A percentile compares a stretch with the other conserved stretches of the same genome.
These are phyloP conservation scores for Molanna angustata DNA, from an alignment of 2,888 invertebrate species.

Conservation along the genomic window DNA sequence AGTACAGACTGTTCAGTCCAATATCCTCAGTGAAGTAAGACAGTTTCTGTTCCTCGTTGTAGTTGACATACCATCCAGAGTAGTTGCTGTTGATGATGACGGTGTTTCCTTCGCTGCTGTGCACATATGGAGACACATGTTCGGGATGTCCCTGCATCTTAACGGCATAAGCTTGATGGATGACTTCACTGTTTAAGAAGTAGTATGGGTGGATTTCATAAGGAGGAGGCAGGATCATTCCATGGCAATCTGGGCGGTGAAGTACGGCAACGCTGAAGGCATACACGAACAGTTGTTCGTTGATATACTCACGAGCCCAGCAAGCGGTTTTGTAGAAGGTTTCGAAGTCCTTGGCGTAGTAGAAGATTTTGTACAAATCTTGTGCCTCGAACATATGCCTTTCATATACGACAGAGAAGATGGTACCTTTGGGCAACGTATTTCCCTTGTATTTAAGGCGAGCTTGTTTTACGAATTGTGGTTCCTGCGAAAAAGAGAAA, in stretches of 20 bases:
- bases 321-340: slow-evolving; percentile 68
- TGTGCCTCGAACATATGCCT: slow-evolving; percentile 60
- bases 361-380: slow-evolving; percentile 64
- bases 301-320: slow-evolving; percentile 64
- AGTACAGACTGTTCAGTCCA: slow-evolving; percentile 64
- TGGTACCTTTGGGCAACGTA: slow-evolving; percentile 56
- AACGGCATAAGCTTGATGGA: slow-evolving; percentile 60
- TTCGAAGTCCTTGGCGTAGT: slow-evolving; percentile 67
- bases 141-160: slow-evolving; percentile 53
- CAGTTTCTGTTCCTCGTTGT: slow-evolving; percentile 56
- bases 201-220: slow-evolving; percentile 72
- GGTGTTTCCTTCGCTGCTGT: slow-evolving; percentile 45
- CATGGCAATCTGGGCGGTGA: slow-evolving; percentile 62
- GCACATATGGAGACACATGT: slow-evolving; percentile 40
- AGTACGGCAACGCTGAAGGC: slow-evolving; percentile 60
- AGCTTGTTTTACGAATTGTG: slow-evolving; percentile 55
- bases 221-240: slow-evolving; percentile 64
- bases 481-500: slow-evolving; percentile 46
- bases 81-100: slow-evolving; percentile 63
- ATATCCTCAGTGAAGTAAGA: slow-evolving; percentile 73
- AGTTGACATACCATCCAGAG: slow-evolving; percentile 54
- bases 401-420: slow-evolving; percentile 57
- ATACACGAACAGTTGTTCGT: slow-evolving; percentile 68
- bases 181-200: slow-evolving; percentile 66
- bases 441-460: slow-evolving; percentile 53